Base-by-base conservation (phyloP, 1,140 invertebrate genomes). In the Penaeus japonicus region DNA sequence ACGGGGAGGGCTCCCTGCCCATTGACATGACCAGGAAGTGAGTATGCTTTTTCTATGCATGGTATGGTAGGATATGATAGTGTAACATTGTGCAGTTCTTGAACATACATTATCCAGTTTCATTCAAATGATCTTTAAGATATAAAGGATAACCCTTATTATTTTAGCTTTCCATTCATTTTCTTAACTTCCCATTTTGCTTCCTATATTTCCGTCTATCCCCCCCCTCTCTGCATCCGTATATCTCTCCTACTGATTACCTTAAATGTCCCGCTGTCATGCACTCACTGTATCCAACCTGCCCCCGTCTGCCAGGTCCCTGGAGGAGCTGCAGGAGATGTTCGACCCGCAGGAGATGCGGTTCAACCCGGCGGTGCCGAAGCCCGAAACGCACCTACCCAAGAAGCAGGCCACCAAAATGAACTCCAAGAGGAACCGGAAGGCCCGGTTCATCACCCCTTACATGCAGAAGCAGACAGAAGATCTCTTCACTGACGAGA, bases 321-420 rank as follows among this genome's bases (percentile, higher is more conserved):
- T 84, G n/a, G 47, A 86, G 12, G 89, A 89, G n/a, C 35, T 86
- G 12, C 84, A 77, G 54, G 78, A 83, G 4, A 62, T 7, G 15
- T 89, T 78, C 32, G 65, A 85, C 65, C 73, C 84, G 1, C 18
- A 12, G 15, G 84, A 85, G 54, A 89, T 89, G 89, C 77, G 89
- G 10, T 89, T 89, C 53, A 89, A 86, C 18, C 89, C 89, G 22
- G 4, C 84, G 10, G 62, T 89, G 22, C 80, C 84, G n/a, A 35
- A 47, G n/a, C 89, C 89, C 4, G 39, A 20, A 20, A 32, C 62
- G 47, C 65, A 83, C 24, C 35, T 73, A 7, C 55, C 86, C 30
- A 75, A 59, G 30, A 53, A 75, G 53, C 4, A 73, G 10, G 30
- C 4, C 18, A 3, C 2, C 4, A 82, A 55, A 17, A 77, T 35